Percentiles rank a stretch among this genome's conserved stretches.
Evolutionary conservation across 2,113 vertebrate species (phyloP).

Genomic region (Microcebus murinus): DNA sequence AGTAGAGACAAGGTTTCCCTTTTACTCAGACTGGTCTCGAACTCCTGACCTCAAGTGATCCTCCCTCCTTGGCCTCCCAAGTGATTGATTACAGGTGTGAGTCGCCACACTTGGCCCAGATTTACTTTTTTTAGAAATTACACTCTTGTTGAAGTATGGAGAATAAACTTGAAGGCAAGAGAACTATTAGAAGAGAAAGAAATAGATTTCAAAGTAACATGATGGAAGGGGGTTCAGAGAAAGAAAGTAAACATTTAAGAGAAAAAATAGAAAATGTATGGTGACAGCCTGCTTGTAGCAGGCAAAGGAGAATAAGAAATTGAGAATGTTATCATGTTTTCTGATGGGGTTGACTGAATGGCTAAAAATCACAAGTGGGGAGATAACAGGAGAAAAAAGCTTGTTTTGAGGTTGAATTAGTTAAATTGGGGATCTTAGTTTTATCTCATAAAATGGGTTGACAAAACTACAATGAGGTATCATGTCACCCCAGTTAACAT

Average conservation of each 20-base stretch:
- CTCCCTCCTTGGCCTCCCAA: too few relatives aligned
- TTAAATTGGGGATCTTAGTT: neutral
- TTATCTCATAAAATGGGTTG: neutral
- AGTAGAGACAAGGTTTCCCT: too few relatives aligned
- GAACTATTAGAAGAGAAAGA: neutral
- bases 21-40: too few relatives aligned
- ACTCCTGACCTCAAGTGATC: too few relatives aligned
- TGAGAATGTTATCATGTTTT: conserved; percentile 1
- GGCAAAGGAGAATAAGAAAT: neutral
- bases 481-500: too few relatives aligned
- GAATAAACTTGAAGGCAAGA: neutral
- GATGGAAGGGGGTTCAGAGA: neutral
- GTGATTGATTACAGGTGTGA: too few relatives aligned
- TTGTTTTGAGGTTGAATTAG: neutral
- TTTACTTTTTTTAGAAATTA: neutral
- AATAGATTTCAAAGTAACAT: neutral
- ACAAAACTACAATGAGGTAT: neutral
- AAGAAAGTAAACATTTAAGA: neutral
- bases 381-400: neutral
- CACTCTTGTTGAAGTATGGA: neutral
- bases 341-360: neutral
- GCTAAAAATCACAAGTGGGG: neutral
- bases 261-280: neutral
- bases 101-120: neutral
- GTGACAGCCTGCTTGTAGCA: neutral